A percentile compares a stretch with the other conserved stretches of the same genome.
phyloP scores from a whole-genome alignment of 2,888 invertebrate genomes.

The Venusia cambrica region DNA sequence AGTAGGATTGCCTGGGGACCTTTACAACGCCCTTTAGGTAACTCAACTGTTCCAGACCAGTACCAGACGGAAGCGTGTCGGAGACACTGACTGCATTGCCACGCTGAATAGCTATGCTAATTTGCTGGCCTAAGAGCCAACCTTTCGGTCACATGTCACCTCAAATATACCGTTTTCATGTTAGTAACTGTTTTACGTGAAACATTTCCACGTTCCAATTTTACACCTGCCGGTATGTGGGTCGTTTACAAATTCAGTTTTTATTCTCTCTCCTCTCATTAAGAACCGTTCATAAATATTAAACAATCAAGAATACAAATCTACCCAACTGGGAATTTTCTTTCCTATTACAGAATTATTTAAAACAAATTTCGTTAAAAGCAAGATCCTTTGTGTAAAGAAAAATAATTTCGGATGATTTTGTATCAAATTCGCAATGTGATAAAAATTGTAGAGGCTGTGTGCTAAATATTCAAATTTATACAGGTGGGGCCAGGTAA shows the following conservation, averaged over 20 bases:
- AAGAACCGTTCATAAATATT: constrained; percentile 31
- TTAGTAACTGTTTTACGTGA: too few species aligned
- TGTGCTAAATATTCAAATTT: constrained; percentile 60
- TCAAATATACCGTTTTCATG: too few species aligned
- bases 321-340: constrained; percentile 26
- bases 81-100: too few species aligned
- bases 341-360: constrained; percentile 28
- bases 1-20: too few species aligned
- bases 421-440: constrained; percentile 48
- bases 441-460: constrained; percentile 46
- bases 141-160: too few species aligned
- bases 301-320: constrained; percentile 31
- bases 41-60: too few species aligned
- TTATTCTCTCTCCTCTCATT: constrained; percentile 27
- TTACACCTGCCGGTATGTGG: constrained; percentile 17
- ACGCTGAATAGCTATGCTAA: too few species aligned
- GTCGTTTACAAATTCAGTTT: constrained; percentile 28
- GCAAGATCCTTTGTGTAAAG: constrained; percentile 31
- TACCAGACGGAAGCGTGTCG: too few species aligned
- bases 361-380: constrained; percentile 35
- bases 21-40: too few species aligned
- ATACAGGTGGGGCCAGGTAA: constrained; percentile 47
- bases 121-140: too few species aligned
- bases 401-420: constrained; percentile 38
- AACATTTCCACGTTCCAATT: constrained; percentile 40